These are phyloP conservation scores for Epinotia brunnichana DNA, from an alignment of 2,888 invertebrate species.

Conservation along the genomic window DNA sequence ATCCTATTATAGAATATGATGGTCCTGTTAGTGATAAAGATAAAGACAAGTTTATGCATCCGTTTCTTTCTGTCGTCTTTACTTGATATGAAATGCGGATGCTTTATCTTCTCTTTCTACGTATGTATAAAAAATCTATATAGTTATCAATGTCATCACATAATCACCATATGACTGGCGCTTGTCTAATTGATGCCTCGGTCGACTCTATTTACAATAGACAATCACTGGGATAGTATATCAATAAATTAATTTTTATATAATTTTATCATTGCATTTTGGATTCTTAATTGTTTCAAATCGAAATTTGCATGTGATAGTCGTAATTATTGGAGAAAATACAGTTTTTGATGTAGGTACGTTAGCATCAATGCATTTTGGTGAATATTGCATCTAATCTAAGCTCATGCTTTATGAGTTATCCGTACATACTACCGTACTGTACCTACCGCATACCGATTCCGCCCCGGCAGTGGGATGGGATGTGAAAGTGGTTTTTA, in stretches of 20 bases:
- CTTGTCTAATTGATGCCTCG: background rate
- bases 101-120: background rate
- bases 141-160: background rate
- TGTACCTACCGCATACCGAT: no score
- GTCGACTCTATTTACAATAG: conserved; percentile 36
- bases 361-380: no score
- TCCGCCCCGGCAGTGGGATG: no score
- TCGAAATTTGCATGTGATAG: background rate
- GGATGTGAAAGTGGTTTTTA: no score
- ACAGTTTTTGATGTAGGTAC: no score
- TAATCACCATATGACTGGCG: background rate
- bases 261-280: conserved; percentile 18
- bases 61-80: no score
- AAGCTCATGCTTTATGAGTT: no score
- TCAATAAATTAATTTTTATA: conserved; percentile 11
- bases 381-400: no score
- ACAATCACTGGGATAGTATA: conserved; percentile 23
- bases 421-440: no score
- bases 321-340: background rate
- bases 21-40: background rate
- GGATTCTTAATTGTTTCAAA: background rate
- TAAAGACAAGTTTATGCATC: background rate
- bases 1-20: background rate
- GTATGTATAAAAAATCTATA: background rate
- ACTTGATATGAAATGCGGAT: background rate